A percentile compares a stretch with the other conserved stretches of the same genome.
phyloP scores from a whole-genome alignment of 2,888 invertebrate genomes.

The Macrophya alboannulata region DNA sequence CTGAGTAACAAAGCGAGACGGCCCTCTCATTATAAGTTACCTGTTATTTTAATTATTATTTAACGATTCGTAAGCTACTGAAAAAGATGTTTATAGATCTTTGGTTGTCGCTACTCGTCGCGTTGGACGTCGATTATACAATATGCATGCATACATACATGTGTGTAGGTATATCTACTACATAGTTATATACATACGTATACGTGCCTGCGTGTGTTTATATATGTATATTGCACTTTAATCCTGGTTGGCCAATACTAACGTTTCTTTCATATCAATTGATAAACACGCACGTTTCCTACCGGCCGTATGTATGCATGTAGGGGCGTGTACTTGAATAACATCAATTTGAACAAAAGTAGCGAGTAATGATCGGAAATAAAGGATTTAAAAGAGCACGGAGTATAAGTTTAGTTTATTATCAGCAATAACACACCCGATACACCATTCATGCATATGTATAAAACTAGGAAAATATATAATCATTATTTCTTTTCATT shows the following conservation, averaged over 20 bases:
- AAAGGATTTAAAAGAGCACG: conserved; percentile 18
- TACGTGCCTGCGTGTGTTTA: conserved; percentile 56
- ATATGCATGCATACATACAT: conserved; percentile 42
- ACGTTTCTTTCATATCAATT: conserved; percentile 76
- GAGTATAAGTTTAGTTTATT: conserved; percentile 29
- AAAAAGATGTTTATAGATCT: conserved; percentile 9
- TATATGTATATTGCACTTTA: conserved; percentile 74
- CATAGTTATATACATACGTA: conserved; percentile 66
- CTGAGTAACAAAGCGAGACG: conserved; percentile 40
- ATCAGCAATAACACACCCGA: background rate
- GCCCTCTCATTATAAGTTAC: background rate
- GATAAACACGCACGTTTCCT: conserved; percentile 71
- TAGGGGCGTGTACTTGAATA: background rate
- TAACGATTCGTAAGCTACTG: conserved; percentile 13
- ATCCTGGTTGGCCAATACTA: conserved; percentile 72
- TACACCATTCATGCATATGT: background rate
- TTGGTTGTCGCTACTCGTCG: conserved; percentile 35
- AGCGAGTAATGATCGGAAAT: conserved; percentile 40
- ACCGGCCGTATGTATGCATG: conserved; percentile 64
- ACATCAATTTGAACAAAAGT: conserved; percentile 31
- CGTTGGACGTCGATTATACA: conserved; percentile 24
- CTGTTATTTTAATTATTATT: conserved; percentile 36
- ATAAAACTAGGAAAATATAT: conserved; percentile 30
- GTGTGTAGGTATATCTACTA: conserved; percentile 37
- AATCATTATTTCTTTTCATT: background rate